Conservation (phyloP, 2,888 invertebrate species). For the Sesia bembeciformis region DNA sequence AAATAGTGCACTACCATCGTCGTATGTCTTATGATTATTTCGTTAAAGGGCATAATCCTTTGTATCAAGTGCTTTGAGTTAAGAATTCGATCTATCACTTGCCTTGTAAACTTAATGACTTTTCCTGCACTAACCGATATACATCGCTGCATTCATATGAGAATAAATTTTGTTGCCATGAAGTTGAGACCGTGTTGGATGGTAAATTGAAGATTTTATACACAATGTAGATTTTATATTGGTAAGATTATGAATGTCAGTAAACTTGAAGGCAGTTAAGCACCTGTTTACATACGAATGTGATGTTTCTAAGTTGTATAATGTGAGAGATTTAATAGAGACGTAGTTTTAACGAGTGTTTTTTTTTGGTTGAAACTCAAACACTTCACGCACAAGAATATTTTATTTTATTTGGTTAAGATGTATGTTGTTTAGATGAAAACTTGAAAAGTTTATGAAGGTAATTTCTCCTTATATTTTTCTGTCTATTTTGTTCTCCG, state of each 20-base stretch:
- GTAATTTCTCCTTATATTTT: no score
- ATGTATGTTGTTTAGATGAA: background rate
- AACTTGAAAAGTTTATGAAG: no score
- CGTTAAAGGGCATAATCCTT: no score
- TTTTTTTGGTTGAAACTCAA: slow-evolving; percentile 35
- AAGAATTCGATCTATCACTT: no score
- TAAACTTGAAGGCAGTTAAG: slow-evolving; percentile 45
- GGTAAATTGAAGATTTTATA: background rate
- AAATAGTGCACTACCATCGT: background rate
- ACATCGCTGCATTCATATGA: background rate
- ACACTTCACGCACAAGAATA: slow-evolving; percentile 33
- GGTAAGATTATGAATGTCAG: slow-evolving; percentile 44
- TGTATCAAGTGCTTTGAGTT: no score
- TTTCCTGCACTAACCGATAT: no score
- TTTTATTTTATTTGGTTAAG: slow-evolving; percentile 14
- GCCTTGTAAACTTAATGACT: no score
- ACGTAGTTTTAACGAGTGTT: slow-evolving; percentile 32
- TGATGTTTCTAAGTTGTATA: slow-evolving; percentile 31
- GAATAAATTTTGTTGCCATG: background rate
- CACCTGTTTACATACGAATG: slow-evolving; percentile 62
- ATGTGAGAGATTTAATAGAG: slow-evolving; percentile 59
- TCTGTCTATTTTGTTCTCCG: no score
- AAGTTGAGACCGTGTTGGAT: background rate
- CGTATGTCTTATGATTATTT: no score
- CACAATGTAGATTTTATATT: background rate